Base-by-base conservation (phyloP, 1,140 invertebrate species). In the Neodiprion virginianus region DNA sequence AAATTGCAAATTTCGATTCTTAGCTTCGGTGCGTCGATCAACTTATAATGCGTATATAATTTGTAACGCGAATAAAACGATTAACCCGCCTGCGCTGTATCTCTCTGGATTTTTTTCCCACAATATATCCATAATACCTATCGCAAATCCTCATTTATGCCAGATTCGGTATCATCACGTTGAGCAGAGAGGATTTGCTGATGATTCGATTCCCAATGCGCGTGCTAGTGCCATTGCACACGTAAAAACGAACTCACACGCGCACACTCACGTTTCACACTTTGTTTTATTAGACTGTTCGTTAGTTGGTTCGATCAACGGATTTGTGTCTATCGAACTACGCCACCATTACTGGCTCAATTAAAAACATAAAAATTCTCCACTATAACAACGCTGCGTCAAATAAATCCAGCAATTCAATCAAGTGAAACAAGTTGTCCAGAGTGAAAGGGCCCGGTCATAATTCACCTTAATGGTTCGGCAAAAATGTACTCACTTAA, bases 171-270 rank as follows among this genome's bases (percentile, higher is more conserved):
- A 61, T 40, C 28, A 61, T 61, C 53, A 61, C 53, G n/a, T 61
- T 61, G 4, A 5, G 11, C 53, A 8, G 53, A 61, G 53, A 61
- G 53, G 53, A 61, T 61, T 61, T 61, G 7, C 53, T 61, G 53
- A 14, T 61, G 53, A 61, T 61, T 61, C n/a, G 53, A 61, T 61
- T 61, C n/a, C n/a, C 53, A 61, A 40, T 40, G 53, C 53, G 53
- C 53, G 53, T 61, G 53, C 11, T 17, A 61, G 5, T 61, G 28
- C 28, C 28, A 40, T 40, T 5, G 5, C 5, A 40, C 28, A 40
- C 5, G 28, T 40, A 40, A 40, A 40, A 40, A 3, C 5, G 28
- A 21, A 21, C 17, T 21, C 17, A 21, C 17, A 21, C 28, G 5
- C 28, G 0, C 28, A 40, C 28, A 61, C 8, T 14, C n/a, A 61